phyloP scores from a whole-genome alignment of 2,113 vertebrate genomes.

The Oreochromis aureus region DNA sequence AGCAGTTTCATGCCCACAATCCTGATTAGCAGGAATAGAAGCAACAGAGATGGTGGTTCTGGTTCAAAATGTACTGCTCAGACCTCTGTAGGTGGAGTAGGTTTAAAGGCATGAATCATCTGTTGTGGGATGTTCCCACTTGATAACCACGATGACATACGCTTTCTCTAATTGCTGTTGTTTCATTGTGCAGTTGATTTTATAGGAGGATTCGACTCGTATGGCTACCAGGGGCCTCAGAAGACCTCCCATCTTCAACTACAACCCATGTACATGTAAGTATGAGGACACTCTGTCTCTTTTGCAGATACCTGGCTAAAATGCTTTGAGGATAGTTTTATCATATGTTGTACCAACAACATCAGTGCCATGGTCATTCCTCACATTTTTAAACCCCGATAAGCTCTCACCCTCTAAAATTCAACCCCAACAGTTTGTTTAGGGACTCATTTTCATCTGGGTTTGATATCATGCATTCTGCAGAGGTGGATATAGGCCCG shows the following conservation, averaged over 20 bases:
- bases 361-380: not conserved
- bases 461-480: not conserved
- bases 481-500: not conserved
- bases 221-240: conserved; percentile 98
- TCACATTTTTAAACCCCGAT: not conserved
- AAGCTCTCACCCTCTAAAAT: not conserved
- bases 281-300: conserved; percentile 25
- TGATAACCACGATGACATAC: not conserved
- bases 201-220: conserved; percentile 99
- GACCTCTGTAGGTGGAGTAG: conserved; percentile 8
- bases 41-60: not conserved
- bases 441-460: not conserved
- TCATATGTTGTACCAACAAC: not conserved
- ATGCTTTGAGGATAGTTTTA: not conserved
- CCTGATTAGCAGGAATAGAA: not conserved
- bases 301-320: not conserved
- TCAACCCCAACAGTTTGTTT: not conserved
- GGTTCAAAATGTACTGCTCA: not conserved
- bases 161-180: conserved; percentile 14
- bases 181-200: conserved; percentile 85
- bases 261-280: conserved; percentile 99
- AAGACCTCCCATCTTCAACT: conserved; percentile 98
- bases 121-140: not conserved
- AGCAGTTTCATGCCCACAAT: not conserved
- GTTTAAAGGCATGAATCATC: conserved; percentile 19